phyloP scores from a whole-genome alignment of 2,797 vertebrate genomes.

The Galagoides demidoff region DNA sequence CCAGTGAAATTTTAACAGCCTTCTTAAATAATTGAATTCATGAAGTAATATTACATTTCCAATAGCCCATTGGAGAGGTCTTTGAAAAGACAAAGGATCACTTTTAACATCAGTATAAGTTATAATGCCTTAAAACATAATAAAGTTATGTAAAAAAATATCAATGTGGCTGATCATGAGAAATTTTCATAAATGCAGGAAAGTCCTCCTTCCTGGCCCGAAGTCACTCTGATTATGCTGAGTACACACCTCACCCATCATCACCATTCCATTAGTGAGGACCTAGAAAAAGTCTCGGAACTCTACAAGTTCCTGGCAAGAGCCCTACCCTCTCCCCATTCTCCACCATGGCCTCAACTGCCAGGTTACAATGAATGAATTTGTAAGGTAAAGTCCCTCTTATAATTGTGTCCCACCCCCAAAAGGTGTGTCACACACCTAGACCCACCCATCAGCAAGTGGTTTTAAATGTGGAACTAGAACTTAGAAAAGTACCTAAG shows the following conservation, averaged over 20 bases:
- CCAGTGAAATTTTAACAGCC: background rate
- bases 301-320: background rate
- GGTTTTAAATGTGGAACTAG: background rate
- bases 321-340: background rate
- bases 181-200: background rate
- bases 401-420: no score
- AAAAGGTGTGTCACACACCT: no score
- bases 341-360: background rate
- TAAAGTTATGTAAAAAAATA: background rate
- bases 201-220: background rate
- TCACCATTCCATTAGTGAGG: background rate
- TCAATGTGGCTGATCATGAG: background rate
- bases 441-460: background rate
- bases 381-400: no score
- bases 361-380: background rate
- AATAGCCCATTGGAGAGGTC: background rate
- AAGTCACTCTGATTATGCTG: background rate
- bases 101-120: background rate
- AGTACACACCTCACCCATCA: background rate
- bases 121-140: background rate
- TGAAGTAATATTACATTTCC: background rate
- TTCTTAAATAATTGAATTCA: constrained; percentile 16
- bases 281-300: background rate
- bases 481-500: background rate
- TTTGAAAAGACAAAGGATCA: background rate